Conservation (phyloP, 92 coral and sea anemone species). For the Palythoa grandiflora region DNA sequence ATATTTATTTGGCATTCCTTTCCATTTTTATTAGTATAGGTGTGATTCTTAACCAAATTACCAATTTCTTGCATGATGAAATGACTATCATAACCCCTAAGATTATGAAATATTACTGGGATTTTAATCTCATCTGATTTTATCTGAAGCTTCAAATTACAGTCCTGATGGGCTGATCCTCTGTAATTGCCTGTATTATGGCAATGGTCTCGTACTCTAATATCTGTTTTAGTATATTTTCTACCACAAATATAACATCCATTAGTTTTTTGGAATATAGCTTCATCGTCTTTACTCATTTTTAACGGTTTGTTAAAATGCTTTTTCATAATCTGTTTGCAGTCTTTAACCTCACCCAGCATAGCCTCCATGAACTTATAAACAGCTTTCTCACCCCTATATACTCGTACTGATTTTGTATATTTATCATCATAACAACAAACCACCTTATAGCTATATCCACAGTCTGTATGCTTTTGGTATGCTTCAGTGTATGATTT, state of each 20-base stretch:
- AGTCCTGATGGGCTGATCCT: slow-evolving; percentile 27
- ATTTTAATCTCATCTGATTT: slow-evolving; percentile 1
- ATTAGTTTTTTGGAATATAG: no score
- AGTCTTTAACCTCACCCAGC: slow-evolving; percentile 49
- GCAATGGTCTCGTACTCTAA: slow-evolving; percentile 47
- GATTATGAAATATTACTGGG: no score
- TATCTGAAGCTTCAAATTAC: not conserved
- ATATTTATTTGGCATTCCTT: not conserved
- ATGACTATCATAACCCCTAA: not conserved
- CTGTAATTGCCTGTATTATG: slow-evolving; percentile 44
- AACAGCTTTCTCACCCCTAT: slow-evolving; percentile 4
- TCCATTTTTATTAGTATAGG: slow-evolving; percentile 18
- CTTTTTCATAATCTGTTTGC: slow-evolving; percentile 31
- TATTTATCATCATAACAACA: not conserved
- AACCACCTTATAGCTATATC: no score
- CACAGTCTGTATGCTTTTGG: no score
- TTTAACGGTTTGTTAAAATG: slow-evolving; percentile 7
- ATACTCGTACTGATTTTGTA: slow-evolving; percentile 26
- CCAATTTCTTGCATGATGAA: slow-evolving; percentile 44
- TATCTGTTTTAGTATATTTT: slow-evolving; percentile 24
- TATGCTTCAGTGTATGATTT: slow-evolving; percentile 48
- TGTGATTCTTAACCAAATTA: not conserved
- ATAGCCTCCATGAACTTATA: slow-evolving; percentile 38
- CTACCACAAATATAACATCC: not conserved
- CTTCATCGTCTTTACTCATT: no score